These are phyloP conservation scores for Bombus picipes DNA, from an alignment of 1,140 invertebrate genomes.

Conservation along the genomic window DNA sequence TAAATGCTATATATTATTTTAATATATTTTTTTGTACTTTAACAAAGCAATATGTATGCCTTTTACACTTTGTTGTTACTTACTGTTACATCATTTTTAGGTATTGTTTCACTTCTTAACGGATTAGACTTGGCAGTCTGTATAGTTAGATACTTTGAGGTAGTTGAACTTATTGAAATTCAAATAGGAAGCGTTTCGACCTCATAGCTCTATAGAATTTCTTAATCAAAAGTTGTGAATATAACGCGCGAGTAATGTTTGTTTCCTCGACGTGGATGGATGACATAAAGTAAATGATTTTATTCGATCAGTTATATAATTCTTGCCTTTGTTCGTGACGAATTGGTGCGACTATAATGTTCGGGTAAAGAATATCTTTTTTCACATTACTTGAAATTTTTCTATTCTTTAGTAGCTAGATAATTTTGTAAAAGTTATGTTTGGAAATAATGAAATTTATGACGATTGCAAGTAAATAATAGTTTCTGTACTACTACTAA, in stretches of 20 bases:
- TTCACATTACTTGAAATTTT: not conserved
- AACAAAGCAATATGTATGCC: too few relatives aligned
- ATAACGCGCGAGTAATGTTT: not conserved
- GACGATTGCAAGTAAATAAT: not conserved
- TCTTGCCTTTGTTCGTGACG: not conserved
- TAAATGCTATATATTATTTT: not conserved
- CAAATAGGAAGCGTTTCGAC: not conserved
- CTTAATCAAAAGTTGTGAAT: not conserved
- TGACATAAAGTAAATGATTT: not conserved
- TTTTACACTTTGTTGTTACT: too few relatives aligned
- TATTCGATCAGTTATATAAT: not conserved
- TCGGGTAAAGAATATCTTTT: not conserved
- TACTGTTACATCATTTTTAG: not conserved
- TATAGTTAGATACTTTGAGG: too few relatives aligned
- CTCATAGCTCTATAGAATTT: not conserved
- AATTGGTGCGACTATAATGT: not conserved
- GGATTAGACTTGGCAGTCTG: not conserved
- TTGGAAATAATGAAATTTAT: not conserved
- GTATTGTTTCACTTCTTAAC: not conserved
- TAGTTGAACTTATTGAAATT: not conserved
- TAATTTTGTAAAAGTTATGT: not conserved
- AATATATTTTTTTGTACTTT: too few relatives aligned
- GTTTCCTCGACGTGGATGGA: not conserved
- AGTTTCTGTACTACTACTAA: not conserved
- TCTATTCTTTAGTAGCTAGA: not conserved